phyloP scores from a whole-genome alignment of 1,140 invertebrate genomes.

The Ceratosolen fusciceps region DNA sequence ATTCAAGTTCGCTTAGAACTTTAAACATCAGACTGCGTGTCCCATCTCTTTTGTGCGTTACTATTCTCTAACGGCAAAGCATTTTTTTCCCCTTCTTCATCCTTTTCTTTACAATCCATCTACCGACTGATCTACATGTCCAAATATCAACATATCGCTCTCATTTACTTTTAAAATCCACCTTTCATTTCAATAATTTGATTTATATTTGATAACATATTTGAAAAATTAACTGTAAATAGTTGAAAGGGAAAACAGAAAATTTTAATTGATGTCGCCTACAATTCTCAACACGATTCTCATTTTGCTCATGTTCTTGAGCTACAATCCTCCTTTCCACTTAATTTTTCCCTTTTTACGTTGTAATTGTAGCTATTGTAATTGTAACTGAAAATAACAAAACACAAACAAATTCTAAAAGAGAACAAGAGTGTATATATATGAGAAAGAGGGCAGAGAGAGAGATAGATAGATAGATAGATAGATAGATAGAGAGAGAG shows the following conservation, averaged over 20 bases:
- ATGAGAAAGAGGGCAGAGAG: too few relatives aligned
- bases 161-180: not conserved
- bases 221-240: not conserved
- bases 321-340: not conserved
- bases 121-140: not conserved
- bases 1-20: constrained; percentile 8
- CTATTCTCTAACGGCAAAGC: constrained; percentile 57
- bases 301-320: not conserved
- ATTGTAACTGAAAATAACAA: constrained; percentile 16
- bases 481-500: too few relatives aligned
- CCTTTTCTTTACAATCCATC: not conserved
- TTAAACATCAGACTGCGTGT: constrained; percentile 58
- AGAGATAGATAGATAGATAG: too few relatives aligned
- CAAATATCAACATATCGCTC: not conserved
- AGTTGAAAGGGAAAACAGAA: too few relatives aligned
- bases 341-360: constrained; percentile 7
- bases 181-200: too few relatives aligned
- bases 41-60: constrained; percentile 69
- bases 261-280: too few relatives aligned
- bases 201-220: not conserved
- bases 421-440: too few relatives aligned
- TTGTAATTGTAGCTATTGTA: not conserved
- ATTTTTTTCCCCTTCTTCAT: not conserved
- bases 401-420: constrained; percentile 1
- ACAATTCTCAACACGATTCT: not conserved